Evolutionary conservation across 2,888 invertebrate genomes (phyloP), one percentile per base, ranked within the genome.

Genomic region (Aphodius granarius): DNA sequence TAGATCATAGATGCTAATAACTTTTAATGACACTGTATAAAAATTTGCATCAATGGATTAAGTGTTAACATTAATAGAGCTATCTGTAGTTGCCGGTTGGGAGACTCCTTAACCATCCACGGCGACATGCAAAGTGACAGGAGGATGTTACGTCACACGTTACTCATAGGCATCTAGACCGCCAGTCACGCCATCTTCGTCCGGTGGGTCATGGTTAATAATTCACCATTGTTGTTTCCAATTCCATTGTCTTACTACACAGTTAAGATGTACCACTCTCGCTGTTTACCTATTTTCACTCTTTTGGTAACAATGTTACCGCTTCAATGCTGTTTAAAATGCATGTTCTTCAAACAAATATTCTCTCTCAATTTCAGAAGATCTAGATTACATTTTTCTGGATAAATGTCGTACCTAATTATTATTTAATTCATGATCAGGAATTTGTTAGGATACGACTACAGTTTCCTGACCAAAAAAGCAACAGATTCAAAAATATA

Each of bases 111-210:
- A 43, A 68, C 22, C 68, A 21, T 68, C 68, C 68, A 62, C 72
- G 16, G 22, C 68, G 77, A 77, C 75, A 78, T 73, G 23, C 66
- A 76, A 74, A 79, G 71, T 78, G 76, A 76, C 78, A 78, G 78
- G 76, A 78, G 78, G 76, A 77, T 78, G 74, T 78, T 78, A 78
- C 78, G 75, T 78, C 76, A 79, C 62, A 16, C 70, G 23, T 72
- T 75, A 70, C 70, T 73, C 73, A 73, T 73, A 73, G 22, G 71
- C 73, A 79, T 77, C 74, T 77, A 78, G 77, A 77, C 75, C 76
- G 76, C 78, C 74, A 76, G 78, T 79, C 79, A 79, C 79, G 79
- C 79, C 79, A 79, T 77, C 79, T 78, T 77, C 78, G 77, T 79
- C 79, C 79, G 78, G 79, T 79, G 78, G 78, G 78, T 78, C 78